Evolutionary conservation across 2,797 vertebrate species (phyloP).

Genomic region (Anguilla anguilla): DNA sequence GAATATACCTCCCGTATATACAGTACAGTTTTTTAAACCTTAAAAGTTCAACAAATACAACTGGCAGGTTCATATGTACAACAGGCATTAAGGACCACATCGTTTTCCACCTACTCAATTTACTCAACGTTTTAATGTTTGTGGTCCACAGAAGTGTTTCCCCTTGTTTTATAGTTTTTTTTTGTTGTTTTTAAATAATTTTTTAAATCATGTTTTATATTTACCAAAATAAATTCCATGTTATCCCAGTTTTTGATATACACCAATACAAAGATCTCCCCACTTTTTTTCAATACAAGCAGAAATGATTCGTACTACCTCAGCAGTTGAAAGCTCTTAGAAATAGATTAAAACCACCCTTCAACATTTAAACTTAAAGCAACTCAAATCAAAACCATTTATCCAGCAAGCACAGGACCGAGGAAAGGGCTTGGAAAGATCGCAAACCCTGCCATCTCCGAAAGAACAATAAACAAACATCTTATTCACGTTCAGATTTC

Average conservation of each 20-base stretch:
- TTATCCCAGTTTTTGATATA: conserved; percentile 18
- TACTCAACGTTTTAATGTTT: conserved; percentile 13
- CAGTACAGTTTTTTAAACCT: conserved; percentile 85
- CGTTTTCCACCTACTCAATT: conserved; percentile 34
- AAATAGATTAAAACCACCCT: conserved; percentile 1
- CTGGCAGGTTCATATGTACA: conserved; percentile 72
- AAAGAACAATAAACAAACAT: conserved; percentile 12
- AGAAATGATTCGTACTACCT: conserved; percentile 13
- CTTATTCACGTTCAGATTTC: background rate
- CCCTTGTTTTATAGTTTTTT: background rate
- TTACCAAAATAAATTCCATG: conserved; percentile 26
- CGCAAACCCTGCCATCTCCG: background rate
- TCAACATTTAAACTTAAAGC: conserved; percentile 3
- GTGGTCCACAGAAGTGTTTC: conserved; percentile 23
- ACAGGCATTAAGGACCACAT: conserved; percentile 49
- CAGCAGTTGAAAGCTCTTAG: background rate
- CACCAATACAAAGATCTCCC: conserved; percentile 24
- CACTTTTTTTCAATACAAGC: conserved; percentile 25
- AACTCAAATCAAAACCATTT: conserved; percentile 5
- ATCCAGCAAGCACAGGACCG: background rate
- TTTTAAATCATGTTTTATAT: conserved; percentile 16
- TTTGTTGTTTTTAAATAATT: background rate
- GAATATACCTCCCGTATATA: conserved; percentile 75
- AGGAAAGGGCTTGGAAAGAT: background rate
- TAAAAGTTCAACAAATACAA: conserved; percentile 78